phyloP scores from a whole-genome alignment of 2,797 vertebrate species.

The Rhinoraja longicauda region DNA sequence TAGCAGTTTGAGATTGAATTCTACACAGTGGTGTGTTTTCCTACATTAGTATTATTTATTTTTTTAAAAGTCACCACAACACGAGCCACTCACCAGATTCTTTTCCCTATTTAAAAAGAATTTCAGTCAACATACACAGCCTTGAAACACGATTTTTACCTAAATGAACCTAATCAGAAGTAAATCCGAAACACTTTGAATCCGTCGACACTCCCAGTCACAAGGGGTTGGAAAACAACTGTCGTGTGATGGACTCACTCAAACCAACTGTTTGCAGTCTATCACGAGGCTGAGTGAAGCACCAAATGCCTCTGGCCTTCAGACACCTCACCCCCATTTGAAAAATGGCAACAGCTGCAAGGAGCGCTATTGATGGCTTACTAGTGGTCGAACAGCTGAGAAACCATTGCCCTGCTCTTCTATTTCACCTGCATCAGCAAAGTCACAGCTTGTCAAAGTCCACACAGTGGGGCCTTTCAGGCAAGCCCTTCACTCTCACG shows the following conservation, averaged over 20 bases:
- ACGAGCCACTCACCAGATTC: not conserved
- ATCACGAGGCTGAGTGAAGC: constrained; percentile 31
- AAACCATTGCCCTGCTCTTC: constrained; percentile 57
- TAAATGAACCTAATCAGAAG: not conserved
- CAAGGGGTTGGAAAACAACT: constrained; percentile 40
- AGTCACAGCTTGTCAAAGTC: constrained; percentile 36
- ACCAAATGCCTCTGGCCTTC: constrained; percentile 40
- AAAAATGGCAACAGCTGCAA: constrained; percentile 57
- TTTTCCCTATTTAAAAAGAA: not conserved
- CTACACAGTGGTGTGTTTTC: not conserved
- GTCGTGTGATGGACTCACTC: constrained; percentile 49
- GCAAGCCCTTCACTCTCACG: not conserved
- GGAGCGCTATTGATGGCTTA: constrained; percentile 56
- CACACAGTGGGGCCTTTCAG: constrained; percentile 27
- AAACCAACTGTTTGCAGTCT: constrained; percentile 45
- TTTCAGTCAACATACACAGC: not conserved
- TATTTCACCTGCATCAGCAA: constrained; percentile 70
- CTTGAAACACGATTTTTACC: not conserved
- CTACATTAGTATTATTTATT: not conserved
- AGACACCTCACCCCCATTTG: constrained; percentile 46
- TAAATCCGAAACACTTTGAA: constrained; percentile 7
- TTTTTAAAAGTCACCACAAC: not conserved
- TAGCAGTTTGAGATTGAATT: not conserved
- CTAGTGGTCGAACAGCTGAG: constrained; percentile 62
- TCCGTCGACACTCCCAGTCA: constrained; percentile 6